Conservation (phyloP, 2,888 invertebrate genomes). For the Tipula helvola region DNA sequence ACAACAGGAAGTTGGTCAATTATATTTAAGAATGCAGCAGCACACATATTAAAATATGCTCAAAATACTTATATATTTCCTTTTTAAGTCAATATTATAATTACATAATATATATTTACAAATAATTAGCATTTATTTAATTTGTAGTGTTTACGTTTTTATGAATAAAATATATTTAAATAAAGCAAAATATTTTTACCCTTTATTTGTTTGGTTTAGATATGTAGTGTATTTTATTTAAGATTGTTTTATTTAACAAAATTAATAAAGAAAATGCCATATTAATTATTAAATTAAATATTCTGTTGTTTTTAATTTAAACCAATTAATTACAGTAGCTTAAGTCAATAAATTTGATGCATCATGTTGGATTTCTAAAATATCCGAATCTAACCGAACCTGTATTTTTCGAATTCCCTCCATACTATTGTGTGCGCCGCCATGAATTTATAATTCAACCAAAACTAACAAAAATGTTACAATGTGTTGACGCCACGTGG, state of each 20-base stretch:
- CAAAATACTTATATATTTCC: background rate
- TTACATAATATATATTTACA: background rate
- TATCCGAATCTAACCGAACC: too few species aligned
- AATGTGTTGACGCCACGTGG: too few species aligned
- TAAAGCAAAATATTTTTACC: background rate
- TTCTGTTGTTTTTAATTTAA: background rate
- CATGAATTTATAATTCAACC: too few species aligned
- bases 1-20: background rate
- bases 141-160: background rate
- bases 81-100: background rate
- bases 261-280: background rate
- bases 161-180: background rate
- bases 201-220: background rate
- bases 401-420: too few species aligned
- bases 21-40: background rate
- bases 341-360: too few species aligned
- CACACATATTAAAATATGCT: background rate
- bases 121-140: background rate
- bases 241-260: background rate
- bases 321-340: too few species aligned
- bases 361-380: too few species aligned
- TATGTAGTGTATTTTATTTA: background rate
- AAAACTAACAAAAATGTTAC: too few species aligned
- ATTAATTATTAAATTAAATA: background rate
- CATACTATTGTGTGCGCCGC: too few species aligned